Conservation (phyloP, 1,140 invertebrate genomes). For the Nebria ingens region DNA sequence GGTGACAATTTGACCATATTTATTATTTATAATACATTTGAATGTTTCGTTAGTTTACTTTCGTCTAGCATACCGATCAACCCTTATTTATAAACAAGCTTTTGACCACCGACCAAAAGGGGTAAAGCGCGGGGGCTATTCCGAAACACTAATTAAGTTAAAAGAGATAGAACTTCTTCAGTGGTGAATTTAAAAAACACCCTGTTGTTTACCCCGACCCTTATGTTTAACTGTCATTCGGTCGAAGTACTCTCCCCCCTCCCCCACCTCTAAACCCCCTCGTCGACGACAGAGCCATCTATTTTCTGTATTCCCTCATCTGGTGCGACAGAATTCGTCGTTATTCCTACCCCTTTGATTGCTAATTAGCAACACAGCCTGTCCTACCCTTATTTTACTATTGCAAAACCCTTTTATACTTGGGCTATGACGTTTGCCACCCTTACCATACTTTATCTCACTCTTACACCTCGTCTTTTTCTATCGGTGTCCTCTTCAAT, state of each 20-base stretch:
- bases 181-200: background rate
- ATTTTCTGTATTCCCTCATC: constrained; percentile 8
- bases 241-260: too few species aligned
- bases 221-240: too few species aligned
- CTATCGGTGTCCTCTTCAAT: too few species aligned
- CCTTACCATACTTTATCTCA: background rate
- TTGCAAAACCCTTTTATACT: constrained; percentile 7
- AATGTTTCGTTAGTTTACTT: too few species aligned
- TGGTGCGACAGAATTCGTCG: constrained; percentile 4
- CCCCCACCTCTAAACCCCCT: too few species aligned
- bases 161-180: background rate
- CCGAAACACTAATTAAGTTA: background rate
- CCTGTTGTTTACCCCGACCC: background rate
- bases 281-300: background rate
- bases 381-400: constrained; percentile 9
- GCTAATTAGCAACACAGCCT: background rate
- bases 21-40: too few species aligned
- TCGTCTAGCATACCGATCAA: too few species aligned
- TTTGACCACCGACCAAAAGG: constrained; percentile 6
- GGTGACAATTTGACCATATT: too few species aligned
- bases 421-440: constrained; percentile 7
- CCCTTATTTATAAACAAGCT: constrained; percentile 1
- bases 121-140: background rate
- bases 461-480: background rate
- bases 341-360: constrained; percentile 7